Conservation (phyloP, 2,797 vertebrate genomes). For the Tiaroga cobitis region DNA sequence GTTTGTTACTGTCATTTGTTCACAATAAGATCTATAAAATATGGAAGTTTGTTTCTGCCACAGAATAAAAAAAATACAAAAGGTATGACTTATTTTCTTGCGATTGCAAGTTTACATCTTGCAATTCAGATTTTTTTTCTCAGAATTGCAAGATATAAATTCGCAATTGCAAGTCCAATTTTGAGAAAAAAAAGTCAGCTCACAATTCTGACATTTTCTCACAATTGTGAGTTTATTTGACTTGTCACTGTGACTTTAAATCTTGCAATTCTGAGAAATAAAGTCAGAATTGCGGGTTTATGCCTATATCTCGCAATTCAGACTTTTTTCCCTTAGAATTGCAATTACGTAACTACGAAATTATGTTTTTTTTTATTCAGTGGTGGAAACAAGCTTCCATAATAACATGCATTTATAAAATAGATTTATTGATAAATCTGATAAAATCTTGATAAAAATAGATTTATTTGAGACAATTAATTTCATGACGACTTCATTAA, state of each 20-base stretch:
- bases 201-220: not conserved
- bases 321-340: not conserved
- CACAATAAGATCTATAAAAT: not conserved
- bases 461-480: too few relatives aligned
- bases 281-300: not conserved
- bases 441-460: too few relatives aligned
- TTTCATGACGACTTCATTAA: not conserved
- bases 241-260: not conserved
- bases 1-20: not conserved
- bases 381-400: not conserved
- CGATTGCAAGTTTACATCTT: not conserved
- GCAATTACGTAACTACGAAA: too few relatives aligned
- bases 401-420: not conserved
- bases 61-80: not conserved
- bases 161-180: not conserved
- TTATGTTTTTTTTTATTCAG: not conserved
- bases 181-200: not conserved
- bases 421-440: not conserved
- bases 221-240: not conserved
- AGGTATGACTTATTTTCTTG: not conserved
- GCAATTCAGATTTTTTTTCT: too few relatives aligned
- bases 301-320: not conserved
- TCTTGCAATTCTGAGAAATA: not conserved
- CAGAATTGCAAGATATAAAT: too few relatives aligned
- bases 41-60: not conserved